Base-by-base conservation (phyloP, 2,888 invertebrate species). In the Julus scanicus region DNA sequence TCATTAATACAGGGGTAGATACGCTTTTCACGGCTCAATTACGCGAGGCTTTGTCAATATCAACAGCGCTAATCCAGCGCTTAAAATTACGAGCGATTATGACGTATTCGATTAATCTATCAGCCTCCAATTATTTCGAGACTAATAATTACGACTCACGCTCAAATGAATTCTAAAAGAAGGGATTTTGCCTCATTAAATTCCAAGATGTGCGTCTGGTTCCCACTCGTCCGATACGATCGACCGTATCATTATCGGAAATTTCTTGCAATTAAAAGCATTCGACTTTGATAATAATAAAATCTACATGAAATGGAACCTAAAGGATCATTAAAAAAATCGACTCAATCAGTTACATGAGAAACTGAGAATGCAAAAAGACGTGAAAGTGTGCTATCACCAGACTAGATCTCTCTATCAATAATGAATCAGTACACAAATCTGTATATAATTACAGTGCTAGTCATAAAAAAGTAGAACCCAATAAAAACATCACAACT, bases 181-280 rank as follows among this genome's bases (percentile, higher is more conserved):
- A 63, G 63, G n/a, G n/a, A 63, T 63, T 63, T 63, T 63, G 63
- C 63, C 17, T 63, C 63, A n/a, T 63, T 63, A 63, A 63, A 63
- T 63, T 63, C 63, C 3, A 15, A 63, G 5, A 53, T 3, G n/a
- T n/a, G 17, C n/a, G 63, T 11, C 11, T 53, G 17, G 63, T 3
- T 63, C 63, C n/a, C 5, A n/a, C 5, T n/a, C 53, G 15, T 53
- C 11, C 11, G n/a, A 63, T 63, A 63, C 63, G 5, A n/a, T 63
- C n/a, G 2, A 63, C 2, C 5, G n/a, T 2, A 63, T n/a, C 63
- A n/a, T 63, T n/a, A 63, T 63, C 3, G 63, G n/a, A 63, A 17
- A 17, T 63, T 5, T 63, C n/a, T n/a, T n/a, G 63, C n/a, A 63
- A 63, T 63, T 63, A 63, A n/a, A 2, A 63, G 63, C n/a, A 5